Conservation (phyloP, 92 coral and sea anemone species). For the Palythoa heliodiscus region DNA sequence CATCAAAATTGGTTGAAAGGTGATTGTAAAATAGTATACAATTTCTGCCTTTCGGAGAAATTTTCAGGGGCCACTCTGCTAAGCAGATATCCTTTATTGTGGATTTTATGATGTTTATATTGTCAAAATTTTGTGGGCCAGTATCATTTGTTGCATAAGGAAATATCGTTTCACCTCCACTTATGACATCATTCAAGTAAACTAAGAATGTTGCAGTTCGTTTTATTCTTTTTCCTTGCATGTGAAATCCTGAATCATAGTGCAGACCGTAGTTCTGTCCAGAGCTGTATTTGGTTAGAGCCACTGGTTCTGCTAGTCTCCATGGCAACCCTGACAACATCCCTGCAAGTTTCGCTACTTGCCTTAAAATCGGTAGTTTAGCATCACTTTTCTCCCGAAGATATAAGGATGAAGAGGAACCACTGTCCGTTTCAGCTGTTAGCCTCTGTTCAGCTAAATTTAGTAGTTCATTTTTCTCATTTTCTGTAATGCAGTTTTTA, state of each 20-base stretch:
- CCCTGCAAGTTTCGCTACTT: constrained; percentile 68
- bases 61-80: constrained; percentile 39
- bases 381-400: constrained; percentile 52
- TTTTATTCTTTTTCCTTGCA: constrained; percentile 60
- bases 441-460: constrained; percentile 58
- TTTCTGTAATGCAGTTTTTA: constrained; percentile 61
- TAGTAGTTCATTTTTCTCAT: constrained; percentile 47
- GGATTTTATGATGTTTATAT: constrained; percentile 37
- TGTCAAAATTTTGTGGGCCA: neutral
- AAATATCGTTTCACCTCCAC: constrained; percentile 78
- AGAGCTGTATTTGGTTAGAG: constrained; percentile 66
- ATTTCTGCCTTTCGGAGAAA: constrained; percentile 54
- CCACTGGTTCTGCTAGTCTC: constrained; percentile 71
- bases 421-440: constrained; percentile 67
- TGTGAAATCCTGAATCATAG: constrained; percentile 69
- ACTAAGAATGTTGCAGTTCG: constrained; percentile 68
- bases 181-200: constrained; percentile 64
- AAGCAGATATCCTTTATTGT: constrained; percentile 57
- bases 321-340: constrained; percentile 68
- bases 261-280: constrained; percentile 71
- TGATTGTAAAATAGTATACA: constrained; percentile 69
- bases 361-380: constrained; percentile 47
- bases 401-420: constrained; percentile 73
- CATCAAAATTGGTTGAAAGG: constrained; percentile 32
- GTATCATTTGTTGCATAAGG: constrained; percentile 63